phyloP scores from a whole-genome alignment of 2,888 invertebrate species.

The Tipula unca region DNA sequence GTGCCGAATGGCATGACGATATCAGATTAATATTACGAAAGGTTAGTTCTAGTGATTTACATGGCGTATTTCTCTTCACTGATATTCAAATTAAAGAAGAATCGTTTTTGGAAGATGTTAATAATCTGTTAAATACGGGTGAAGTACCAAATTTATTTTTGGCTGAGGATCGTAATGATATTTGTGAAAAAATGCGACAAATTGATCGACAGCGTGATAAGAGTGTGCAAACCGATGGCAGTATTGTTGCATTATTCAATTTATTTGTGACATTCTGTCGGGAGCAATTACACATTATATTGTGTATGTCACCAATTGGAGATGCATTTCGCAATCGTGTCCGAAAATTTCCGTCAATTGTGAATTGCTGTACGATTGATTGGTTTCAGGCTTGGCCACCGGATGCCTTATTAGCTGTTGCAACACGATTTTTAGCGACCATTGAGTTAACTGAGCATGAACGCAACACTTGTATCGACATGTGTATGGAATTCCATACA shows the following conservation, averaged over 20 bases:
- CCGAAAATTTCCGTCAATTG: slow-evolving; percentile 84
- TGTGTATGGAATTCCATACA: slow-evolving; percentile 85
- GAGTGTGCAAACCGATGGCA: slow-evolving; percentile 84
- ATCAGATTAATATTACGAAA: slow-evolving; percentile 71
- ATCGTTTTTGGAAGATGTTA: slow-evolving; percentile 86
- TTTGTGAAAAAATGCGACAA: slow-evolving; percentile 88
- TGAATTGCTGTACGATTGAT: slow-evolving; percentile 93
- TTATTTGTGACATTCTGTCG: slow-evolving; percentile 70
- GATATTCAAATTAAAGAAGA: slow-evolving; percentile 93
- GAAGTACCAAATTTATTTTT: slow-evolving; percentile 88
- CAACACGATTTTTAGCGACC: slow-evolving; percentile 69
- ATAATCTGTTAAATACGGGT: slow-evolving; percentile 84
- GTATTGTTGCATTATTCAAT: slow-evolving; percentile 81
- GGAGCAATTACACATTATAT: slow-evolving; percentile 81
- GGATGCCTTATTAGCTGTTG: slow-evolving; percentile 84
- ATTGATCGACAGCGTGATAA: slow-evolving; percentile 84
- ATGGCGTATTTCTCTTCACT: slow-evolving; percentile 83
- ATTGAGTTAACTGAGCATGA: slow-evolving; percentile 70
- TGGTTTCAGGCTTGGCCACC: slow-evolving; percentile 97
- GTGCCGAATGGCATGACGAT: slow-evolving; percentile 85
- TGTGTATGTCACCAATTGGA: slow-evolving; percentile 88
- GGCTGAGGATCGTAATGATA: slow-evolving; percentile 77
- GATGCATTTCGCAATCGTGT: slow-evolving; percentile 73
- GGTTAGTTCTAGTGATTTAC: slow-evolving; percentile 73
- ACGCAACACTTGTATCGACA: slow-evolving; percentile 67